Conservation (phyloP, 2,797 vertebrate species). For the Spinus olivaceus region DNA sequence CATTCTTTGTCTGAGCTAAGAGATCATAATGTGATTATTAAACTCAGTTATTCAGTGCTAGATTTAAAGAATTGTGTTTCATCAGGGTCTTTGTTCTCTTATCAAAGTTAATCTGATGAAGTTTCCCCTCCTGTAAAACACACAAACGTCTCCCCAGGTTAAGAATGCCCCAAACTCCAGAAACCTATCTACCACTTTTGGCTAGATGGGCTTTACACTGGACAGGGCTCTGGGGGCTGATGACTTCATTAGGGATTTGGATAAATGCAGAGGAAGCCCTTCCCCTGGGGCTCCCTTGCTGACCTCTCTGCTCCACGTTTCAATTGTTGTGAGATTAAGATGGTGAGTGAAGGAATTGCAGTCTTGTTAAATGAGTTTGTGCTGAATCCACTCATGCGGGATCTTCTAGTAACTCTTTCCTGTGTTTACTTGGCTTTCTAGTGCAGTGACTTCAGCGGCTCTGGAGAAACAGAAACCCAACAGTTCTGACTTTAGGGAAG, state of each 20-base stretch:
- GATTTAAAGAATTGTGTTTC: neutral
- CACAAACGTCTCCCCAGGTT: neutral
- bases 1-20: slow-evolving; percentile 29
- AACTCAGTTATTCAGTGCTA: neutral
- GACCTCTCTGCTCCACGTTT: neutral
- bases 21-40: slow-evolving; percentile 41
- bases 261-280: neutral
- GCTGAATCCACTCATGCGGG: neutral
- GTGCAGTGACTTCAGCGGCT: neutral
- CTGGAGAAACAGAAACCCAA: neutral
- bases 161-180: neutral
- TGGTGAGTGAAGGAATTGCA: neutral
- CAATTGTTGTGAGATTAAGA: slow-evolving; percentile 25
- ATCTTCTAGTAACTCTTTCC: neutral
- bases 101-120: neutral
- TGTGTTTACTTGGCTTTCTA: neutral
- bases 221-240: neutral
- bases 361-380: neutral
- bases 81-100: slow-evolving; percentile 44
- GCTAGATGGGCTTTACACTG: neutral
- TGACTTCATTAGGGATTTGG: neutral
- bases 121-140: slow-evolving; percentile 1
- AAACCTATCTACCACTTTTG: neutral
- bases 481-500: neutral
- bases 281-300: neutral